A percentile compares a stretch with the other conserved stretches of the same genome.
Conservation (phyloP, 1,140 invertebrate species). For the Metaphire vulgaris region DNA sequence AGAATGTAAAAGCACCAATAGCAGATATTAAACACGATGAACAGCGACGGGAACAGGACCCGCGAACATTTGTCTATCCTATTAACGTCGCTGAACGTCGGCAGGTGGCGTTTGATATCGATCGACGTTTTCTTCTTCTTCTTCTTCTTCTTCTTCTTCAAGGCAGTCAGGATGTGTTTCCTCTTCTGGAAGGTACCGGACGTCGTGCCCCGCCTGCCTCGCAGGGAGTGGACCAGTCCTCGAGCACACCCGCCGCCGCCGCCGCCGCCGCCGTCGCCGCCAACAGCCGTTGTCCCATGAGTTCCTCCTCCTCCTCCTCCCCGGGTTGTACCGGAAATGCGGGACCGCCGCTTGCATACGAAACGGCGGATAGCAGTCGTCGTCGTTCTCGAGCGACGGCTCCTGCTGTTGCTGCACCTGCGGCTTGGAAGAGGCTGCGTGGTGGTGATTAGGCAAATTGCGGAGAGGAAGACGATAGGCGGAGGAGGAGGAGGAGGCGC, state of each 20-base stretch:
- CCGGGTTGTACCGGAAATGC: conserved; percentile 11
- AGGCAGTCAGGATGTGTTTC: conserved; percentile 40
- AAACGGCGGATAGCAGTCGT: conserved; percentile 38
- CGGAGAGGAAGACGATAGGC: too few relatives aligned
- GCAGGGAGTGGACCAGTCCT: not conserved
- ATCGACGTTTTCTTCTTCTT: too few relatives aligned
- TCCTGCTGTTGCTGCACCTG: not conserved
- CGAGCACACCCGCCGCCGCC: conserved; percentile 35
- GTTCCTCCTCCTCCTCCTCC: too few relatives aligned
- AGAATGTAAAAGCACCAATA: conserved; percentile 86
- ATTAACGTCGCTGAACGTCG: conserved; percentile 91
- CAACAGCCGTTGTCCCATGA: too few relatives aligned
- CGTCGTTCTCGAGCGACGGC: not conserved
- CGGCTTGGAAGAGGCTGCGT: not conserved
- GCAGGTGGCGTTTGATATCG: conserved; percentile 59
- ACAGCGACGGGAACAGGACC: conserved; percentile 86
- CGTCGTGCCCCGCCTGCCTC: not conserved
- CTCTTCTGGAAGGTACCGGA: conserved; percentile 34
- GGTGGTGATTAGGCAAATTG: not conserved
- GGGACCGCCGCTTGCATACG: conserved; percentile 38
- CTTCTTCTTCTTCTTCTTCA: conserved; percentile 42
- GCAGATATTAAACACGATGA: conserved; percentile 82
- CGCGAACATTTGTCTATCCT: conserved; percentile 94
- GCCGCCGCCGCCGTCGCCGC: too few relatives aligned
- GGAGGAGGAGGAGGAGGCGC: too few relatives aligned